These are phyloP conservation scores for Ispidina lecontei DNA, from an alignment of 2,797 vertebrate species.

Conservation along the genomic window DNA sequence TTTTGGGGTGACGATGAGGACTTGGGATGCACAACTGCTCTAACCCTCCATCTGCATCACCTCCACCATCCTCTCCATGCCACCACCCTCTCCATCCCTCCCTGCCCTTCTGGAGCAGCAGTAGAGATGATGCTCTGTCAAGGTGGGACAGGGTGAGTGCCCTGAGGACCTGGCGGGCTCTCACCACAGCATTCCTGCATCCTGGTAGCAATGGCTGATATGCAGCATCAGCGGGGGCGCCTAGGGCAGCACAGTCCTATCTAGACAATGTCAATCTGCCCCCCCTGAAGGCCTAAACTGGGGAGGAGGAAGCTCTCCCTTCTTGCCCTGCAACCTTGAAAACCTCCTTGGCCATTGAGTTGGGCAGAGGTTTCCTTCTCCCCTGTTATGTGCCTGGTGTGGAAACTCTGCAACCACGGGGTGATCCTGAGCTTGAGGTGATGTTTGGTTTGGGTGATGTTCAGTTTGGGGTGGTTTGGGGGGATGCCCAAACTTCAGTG, in stretches of 20 bases:
- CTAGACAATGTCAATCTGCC: not conserved
- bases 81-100: no score
- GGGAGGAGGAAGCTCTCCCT: not conserved
- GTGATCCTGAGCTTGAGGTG: not conserved
- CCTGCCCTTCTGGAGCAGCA: not conserved
- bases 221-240: rapidly evolving
- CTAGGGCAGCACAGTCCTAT: not conserved
- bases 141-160: not conserved
- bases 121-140: not conserved
- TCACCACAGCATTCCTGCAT: not conserved
- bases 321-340: not conserved
- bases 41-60: not conserved
- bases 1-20: not conserved
- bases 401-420: rapidly evolving
- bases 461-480: not conserved
- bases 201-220: rapidly evolving
- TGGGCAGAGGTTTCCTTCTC: not conserved
- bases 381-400: not conserved
- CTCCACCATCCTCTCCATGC: not conserved
- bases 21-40: not conserved
- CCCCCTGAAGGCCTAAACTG: not conserved
- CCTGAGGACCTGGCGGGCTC: rapidly evolving
- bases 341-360: rapidly evolving
- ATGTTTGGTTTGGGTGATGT: not conserved
- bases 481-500: no score